These are phyloP conservation scores for Diplazon laetatorius DNA, from an alignment of 2,888 invertebrate species.

Conservation along the genomic window DNA sequence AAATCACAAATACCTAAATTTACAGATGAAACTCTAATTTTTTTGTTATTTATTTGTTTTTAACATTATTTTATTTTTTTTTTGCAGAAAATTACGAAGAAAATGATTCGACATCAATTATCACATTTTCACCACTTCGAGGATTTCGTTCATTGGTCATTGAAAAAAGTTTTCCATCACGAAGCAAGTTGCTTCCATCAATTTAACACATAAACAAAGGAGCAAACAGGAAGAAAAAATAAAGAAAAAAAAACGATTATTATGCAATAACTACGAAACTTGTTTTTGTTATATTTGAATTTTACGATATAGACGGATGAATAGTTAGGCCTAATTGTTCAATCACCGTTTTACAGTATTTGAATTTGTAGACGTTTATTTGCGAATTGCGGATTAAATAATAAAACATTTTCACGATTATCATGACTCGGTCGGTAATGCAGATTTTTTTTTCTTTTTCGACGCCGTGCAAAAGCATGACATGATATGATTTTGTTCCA, in stretches of 20 bases:
- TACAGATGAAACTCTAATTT: neutral
- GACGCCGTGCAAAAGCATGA: too few species aligned
- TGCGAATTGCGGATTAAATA: slow-evolving; percentile 28
- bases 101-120: slow-evolving; percentile 29
- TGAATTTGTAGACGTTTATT: slow-evolving; percentile 20
- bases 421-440: neutral
- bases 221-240: too few species aligned
- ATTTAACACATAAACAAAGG: too few species aligned
- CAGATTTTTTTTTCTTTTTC: neutral
- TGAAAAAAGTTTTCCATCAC: too few species aligned
- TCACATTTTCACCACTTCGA: neutral
- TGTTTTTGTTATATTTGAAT: slow-evolving; percentile 29
- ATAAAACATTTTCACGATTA: slow-evolving; percentile 5
- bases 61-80: slow-evolving; percentile 17
- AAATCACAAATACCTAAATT: too few species aligned
- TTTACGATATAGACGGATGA: neutral
- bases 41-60: slow-evolving; percentile 43
- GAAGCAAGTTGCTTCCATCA: too few species aligned
- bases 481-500: too few species aligned
- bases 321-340: slow-evolving; percentile 6
- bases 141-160: neutral
- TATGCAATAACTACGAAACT: slow-evolving; percentile 9
- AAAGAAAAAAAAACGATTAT: too few species aligned
- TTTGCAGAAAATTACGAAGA: slow-evolving; percentile 73
- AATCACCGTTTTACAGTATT: slow-evolving; percentile 36